phyloP scores from a whole-genome alignment of 2,888 invertebrate genomes.

The Sisyra nigra region DNA sequence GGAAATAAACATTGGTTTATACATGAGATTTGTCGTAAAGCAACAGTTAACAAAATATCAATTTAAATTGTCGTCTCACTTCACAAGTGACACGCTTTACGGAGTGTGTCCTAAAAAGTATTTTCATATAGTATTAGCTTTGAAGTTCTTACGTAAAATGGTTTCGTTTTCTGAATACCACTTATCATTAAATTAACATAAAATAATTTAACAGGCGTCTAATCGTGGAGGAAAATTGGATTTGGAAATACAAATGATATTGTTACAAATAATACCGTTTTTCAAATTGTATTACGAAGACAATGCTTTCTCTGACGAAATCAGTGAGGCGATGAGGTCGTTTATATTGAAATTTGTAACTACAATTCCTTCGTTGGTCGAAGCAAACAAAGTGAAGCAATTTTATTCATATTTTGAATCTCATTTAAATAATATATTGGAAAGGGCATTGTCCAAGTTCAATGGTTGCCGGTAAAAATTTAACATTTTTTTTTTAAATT shows the following conservation, averaged over 20 bases:
- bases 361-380: constrained; percentile 13
- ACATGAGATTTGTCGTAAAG: too few species aligned
- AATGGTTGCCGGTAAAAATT: constrained; percentile 26
- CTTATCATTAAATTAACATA: constrained; percentile 1
- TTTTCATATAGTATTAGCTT: too few species aligned
- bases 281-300: constrained; percentile 33
- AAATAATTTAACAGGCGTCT: constrained; percentile 6
- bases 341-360: constrained; percentile 29
- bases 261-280: constrained; percentile 21
- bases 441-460: constrained; percentile 26
- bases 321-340: constrained; percentile 33
- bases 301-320: constrained; percentile 33
- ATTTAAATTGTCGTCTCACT: too few species aligned
- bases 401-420: constrained; percentile 23
- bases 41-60: too few species aligned
- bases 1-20: too few species aligned
- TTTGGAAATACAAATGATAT: constrained; percentile 4
- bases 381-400: constrained; percentile 21
- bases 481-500: not conserved
- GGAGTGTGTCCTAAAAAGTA: too few species aligned
- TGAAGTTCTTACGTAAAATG: too few species aligned
- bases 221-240: not conserved
- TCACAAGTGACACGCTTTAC: too few species aligned
- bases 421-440: constrained; percentile 9
- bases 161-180: too few species aligned